Conservation (phyloP, 2,888 invertebrate species). For the Acronicta leporina region DNA sequence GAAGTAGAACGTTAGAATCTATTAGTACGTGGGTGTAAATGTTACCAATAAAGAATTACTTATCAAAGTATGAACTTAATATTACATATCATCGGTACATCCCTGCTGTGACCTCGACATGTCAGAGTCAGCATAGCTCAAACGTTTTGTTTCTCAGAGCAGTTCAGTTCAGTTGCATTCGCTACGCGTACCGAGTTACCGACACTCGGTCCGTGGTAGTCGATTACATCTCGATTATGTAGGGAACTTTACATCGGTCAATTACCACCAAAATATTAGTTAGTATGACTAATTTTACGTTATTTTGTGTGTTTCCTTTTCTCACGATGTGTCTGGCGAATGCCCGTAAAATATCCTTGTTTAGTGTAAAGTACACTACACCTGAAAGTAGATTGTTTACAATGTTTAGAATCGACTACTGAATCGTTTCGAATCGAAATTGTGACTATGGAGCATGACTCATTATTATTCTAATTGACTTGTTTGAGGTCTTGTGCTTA, state of each 20-base stretch:
- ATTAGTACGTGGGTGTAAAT: no score
- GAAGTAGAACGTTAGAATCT: no score
- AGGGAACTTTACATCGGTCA: conserved; percentile 13
- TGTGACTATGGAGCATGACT: no score
- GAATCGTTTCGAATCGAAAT: no score
- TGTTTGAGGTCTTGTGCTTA: no score
- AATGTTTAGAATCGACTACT: no score
- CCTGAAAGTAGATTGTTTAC: no score
- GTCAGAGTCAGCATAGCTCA: not conserved
- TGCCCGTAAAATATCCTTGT: no score
- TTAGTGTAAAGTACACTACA: no score
- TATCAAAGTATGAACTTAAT: not conserved
- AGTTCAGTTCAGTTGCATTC: conserved; percentile 38
- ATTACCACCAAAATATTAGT: conserved; percentile 11
- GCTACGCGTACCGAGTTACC: conserved; percentile 14
- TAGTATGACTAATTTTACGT: conserved; percentile 38
- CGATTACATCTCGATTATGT: conserved; percentile 7
- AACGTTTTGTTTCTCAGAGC: conserved; percentile 36
- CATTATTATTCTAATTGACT: no score
- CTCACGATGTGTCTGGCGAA: conserved; percentile 35
- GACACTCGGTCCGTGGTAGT: conserved; percentile 15
- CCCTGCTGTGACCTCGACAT: conserved; percentile 29
- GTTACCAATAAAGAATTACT: no score
- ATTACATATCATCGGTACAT: not conserved
- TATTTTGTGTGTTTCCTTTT: conserved; percentile 28